Conservation (phyloP, 2,113 vertebrate species). For the Lates calcarifer region DNA sequence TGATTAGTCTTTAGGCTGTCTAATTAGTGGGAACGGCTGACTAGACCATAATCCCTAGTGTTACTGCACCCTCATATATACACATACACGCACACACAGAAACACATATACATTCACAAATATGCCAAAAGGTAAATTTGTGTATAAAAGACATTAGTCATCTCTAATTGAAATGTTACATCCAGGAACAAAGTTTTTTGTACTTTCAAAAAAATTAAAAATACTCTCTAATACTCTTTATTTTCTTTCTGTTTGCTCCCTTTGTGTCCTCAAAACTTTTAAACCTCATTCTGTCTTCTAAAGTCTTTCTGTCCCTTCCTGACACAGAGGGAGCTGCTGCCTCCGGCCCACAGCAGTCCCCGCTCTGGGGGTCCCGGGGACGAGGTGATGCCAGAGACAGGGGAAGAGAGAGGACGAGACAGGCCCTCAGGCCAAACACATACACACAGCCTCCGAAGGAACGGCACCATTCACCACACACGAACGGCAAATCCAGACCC, state of each 20-base stretch:
- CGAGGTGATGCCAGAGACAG: conserved; percentile 75
- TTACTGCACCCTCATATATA: conserved; percentile 70
- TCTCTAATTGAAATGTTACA: background rate
- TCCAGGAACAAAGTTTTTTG: background rate
- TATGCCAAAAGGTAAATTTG: background rate
- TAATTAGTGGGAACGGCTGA: conserved; percentile 81
- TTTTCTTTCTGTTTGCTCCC: background rate
- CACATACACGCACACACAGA: conserved; percentile 34
- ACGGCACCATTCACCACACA: conserved; percentile 67
- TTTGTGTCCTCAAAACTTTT: background rate
- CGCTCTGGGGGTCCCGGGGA: conserved; percentile 64
- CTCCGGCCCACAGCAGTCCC: conserved; percentile 71
- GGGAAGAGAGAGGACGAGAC: conserved; percentile 83
- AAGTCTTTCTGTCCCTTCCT: conserved; percentile 11
- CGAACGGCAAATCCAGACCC: conserved; percentile 78
- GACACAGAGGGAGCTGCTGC: conserved; percentile 82
- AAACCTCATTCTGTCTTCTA: background rate
- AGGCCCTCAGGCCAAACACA: conserved; percentile 69
- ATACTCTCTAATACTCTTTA: too few species aligned
- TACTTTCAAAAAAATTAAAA: too few species aligned
- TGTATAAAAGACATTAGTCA: background rate
- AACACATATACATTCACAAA: conserved; percentile 31
- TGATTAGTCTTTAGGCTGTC: conserved; percentile 83
- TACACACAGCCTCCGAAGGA: conserved; percentile 73
- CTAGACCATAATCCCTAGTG: conserved; percentile 77